Conservation (phyloP, 1,140 invertebrate species). For the Drosophila tropicalis region DNA sequence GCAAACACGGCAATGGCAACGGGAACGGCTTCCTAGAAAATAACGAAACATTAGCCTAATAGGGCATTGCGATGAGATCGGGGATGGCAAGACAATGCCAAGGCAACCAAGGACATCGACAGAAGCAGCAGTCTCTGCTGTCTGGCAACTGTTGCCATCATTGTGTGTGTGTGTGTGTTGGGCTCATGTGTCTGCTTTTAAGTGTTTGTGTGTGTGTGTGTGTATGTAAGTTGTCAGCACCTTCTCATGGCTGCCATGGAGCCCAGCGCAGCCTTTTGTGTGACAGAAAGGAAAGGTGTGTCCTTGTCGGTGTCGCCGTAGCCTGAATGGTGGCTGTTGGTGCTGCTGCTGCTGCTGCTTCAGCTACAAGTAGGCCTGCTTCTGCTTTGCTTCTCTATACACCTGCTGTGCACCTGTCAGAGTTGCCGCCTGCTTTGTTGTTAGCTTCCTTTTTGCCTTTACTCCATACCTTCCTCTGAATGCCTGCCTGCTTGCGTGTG, state of each 20-base stretch:
- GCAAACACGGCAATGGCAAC: background rate
- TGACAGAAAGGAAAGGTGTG: conserved; percentile 63
- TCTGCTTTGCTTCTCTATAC: conserved; percentile 1
- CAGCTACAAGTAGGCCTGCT: conserved; percentile 25
- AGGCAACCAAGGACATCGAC: conserved; percentile 48
- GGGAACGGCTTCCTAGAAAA: conserved; percentile 58
- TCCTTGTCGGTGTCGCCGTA: conserved; percentile 46
- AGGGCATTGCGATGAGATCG: conserved; percentile 23
- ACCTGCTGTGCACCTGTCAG: conserved; percentile 18
- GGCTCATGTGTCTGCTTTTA: conserved; percentile 2
- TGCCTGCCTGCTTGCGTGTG: background rate
- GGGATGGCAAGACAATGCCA: conserved; percentile 45
- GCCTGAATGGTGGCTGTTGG: conserved; percentile 3
- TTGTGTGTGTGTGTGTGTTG: conserved; percentile 29
- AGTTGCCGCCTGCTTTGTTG: conserved; percentile 36
- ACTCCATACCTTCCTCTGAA: background rate
- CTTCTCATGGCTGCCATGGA: conserved; percentile 68
- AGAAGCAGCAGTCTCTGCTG: conserved; percentile 11
- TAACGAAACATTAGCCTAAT: conserved; percentile 75
- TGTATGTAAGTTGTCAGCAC: conserved; percentile 56
- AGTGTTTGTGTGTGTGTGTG: conserved; percentile 14
- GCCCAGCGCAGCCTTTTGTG: conserved; percentile 39
- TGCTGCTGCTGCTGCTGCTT: conserved; percentile 37
- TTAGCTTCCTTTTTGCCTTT: conserved; percentile 17
- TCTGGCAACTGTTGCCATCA: conserved; percentile 61